Evolutionary conservation across 2,888 invertebrate species (phyloP).

Genomic region (Meandrusa payeni): DNA sequence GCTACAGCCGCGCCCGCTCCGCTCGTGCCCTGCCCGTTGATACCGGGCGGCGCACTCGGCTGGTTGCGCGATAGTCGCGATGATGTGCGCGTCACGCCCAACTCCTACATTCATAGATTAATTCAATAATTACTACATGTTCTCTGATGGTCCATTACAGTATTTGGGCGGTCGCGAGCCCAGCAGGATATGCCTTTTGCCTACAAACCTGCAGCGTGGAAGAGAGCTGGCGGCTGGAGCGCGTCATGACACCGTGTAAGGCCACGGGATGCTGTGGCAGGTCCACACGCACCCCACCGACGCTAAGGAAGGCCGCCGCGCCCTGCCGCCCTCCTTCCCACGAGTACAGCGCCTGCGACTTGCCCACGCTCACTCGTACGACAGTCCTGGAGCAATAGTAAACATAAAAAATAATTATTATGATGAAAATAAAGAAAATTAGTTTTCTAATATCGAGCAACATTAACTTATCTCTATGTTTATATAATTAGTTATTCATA

Average conservation of each 20-base stretch:
- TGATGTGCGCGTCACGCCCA: conserved; percentile 90
- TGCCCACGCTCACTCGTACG: conserved; percentile 94
- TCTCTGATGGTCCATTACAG: too few relatives aligned
- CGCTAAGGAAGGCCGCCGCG: conserved; percentile 89
- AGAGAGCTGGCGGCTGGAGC: conserved; percentile 95
- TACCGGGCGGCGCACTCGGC: conserved; percentile 63
- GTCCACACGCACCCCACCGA: conserved; percentile 95
- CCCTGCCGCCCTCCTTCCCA: conserved; percentile 88
- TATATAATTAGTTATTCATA: too few relatives aligned
- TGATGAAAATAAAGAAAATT: too few relatives aligned
- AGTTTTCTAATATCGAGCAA: too few relatives aligned
- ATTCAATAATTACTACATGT: too few relatives aligned
- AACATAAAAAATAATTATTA: too few relatives aligned
- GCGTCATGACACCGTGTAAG: conserved; percentile 98
- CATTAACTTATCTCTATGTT: too few relatives aligned
- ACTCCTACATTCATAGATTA: conserved; percentile 74
- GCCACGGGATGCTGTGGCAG: conserved; percentile 99
- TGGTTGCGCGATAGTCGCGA: conserved; percentile 86
- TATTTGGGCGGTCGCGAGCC: too few relatives aligned
- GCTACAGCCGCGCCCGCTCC: conserved; percentile 30
- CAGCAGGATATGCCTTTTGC: too few relatives aligned
- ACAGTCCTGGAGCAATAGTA: conserved; percentile 93
- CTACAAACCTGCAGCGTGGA: conserved; percentile 91
- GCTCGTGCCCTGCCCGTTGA: conserved; percentile 41
- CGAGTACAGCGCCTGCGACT: conserved; percentile 95